phyloP scores from a whole-genome alignment of 2,113 vertebrate genomes.

The Nibea coibor region DNA sequence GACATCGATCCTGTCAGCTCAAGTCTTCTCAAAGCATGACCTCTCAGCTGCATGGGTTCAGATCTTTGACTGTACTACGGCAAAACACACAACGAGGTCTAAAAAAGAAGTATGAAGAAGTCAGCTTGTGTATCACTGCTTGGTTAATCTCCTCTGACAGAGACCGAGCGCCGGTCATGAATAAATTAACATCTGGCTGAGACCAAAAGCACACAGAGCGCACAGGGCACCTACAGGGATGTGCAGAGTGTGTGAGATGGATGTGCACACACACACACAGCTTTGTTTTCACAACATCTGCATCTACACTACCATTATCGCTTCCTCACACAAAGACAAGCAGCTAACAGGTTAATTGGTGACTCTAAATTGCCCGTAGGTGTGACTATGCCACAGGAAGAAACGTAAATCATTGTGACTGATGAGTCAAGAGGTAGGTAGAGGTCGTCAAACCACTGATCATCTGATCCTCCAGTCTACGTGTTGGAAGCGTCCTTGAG shows the following conservation, averaged over 20 bases:
- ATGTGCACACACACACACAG: background rate
- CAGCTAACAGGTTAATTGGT: too few species aligned
- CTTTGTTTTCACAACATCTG: background rate
- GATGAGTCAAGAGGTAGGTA: too few species aligned
- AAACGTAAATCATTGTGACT: too few species aligned
- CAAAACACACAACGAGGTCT: background rate
- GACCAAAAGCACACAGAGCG: slow-evolving; percentile 22
- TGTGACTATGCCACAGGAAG: too few species aligned
- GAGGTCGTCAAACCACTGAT: too few species aligned
- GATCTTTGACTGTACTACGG: background rate
- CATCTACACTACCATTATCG: background rate
- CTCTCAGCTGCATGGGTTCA: background rate
- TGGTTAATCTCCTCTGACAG: slow-evolving; percentile 51
- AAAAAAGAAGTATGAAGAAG: background rate
- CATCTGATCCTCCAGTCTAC: too few species aligned
- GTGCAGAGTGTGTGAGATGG: background rate
- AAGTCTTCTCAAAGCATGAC: background rate
- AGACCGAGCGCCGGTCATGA: slow-evolving; percentile 58
- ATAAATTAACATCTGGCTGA: slow-evolving; percentile 67
- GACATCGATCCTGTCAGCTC: background rate
- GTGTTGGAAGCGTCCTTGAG: too few species aligned
- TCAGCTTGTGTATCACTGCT: background rate
- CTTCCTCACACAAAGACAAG: too few species aligned
- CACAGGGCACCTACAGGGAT: slow-evolving; percentile 13
- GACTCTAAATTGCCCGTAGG: too few species aligned